phyloP scores from a whole-genome alignment of 2,113 vertebrate genomes.

The Thunnus thynnus region DNA sequence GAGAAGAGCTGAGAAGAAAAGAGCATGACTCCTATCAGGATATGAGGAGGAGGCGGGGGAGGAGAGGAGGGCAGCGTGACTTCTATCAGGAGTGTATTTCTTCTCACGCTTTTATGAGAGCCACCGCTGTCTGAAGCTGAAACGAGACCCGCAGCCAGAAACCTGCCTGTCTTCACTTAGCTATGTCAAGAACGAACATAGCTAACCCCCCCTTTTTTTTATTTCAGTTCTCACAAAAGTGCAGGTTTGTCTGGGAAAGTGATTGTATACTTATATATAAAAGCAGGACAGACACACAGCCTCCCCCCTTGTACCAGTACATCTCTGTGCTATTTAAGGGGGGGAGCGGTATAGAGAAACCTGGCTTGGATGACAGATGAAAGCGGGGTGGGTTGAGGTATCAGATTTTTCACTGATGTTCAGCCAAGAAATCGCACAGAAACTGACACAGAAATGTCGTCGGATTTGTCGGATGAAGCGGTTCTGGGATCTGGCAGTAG shows the following conservation, averaged over 20 bases:
- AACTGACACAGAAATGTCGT: conserved; percentile 43
- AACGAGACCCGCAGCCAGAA: conserved; percentile 30
- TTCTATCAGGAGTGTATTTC: conserved; percentile 48
- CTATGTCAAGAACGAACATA: conserved; percentile 27
- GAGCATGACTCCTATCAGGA: conserved; percentile 62
- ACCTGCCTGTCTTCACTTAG: conserved; percentile 30
- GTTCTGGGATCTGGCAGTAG: conserved; percentile 8
- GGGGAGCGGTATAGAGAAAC: conserved; percentile 37
- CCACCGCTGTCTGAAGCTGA: conserved; percentile 23
- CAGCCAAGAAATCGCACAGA: conserved; percentile 47
- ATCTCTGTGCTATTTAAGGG: conserved; percentile 51
- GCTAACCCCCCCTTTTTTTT: too few relatives aligned
- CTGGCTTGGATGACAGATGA: conserved; percentile 60
- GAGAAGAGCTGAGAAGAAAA: conserved; percentile 8
- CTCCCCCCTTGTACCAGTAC: conserved; percentile 3
- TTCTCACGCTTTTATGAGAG: conserved; percentile 41
- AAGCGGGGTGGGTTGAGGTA: conserved; percentile 39
- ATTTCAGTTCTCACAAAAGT: conserved; percentile 4
- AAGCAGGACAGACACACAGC: conserved; percentile 38
- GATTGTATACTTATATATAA: conserved; percentile 32
- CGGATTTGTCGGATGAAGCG: conserved; percentile 23
- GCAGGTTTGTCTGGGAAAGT: conserved; percentile 33
- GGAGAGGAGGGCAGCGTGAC: conserved; percentile 55
- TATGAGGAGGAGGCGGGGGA: conserved; percentile 29
- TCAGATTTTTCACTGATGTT: conserved; percentile 50